A percentile compares a stretch with the other conserved stretches of the same genome.
phyloP scores from a whole-genome alignment of 2,797 vertebrate species.

The Siniperca obscura region DNA sequence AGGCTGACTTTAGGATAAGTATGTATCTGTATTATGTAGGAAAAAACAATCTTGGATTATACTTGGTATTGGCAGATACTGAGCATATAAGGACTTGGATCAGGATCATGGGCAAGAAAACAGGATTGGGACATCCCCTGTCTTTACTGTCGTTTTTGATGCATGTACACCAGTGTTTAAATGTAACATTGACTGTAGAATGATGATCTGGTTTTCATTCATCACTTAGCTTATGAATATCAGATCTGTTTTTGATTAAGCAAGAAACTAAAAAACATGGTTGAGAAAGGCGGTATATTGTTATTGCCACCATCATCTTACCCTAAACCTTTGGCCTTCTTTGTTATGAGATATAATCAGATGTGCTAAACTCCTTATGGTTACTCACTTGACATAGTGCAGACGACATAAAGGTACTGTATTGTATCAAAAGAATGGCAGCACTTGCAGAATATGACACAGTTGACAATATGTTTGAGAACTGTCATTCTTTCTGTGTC shows the following conservation, averaged over 20 bases:
- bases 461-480: neutral
- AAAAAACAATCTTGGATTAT: neutral
- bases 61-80: slow-evolving; percentile 1
- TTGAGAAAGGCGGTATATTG: neutral
- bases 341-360: slow-evolving; percentile 15
- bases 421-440: slow-evolving; percentile 5
- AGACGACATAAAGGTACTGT: neutral
- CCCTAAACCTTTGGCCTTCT: slow-evolving; percentile 18
- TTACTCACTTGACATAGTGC: slow-evolving; percentile 8
- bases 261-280: neutral
- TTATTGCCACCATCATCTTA: slow-evolving; percentile 25
- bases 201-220: neutral
- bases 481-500: neutral
- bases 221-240: neutral
- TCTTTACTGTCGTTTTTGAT: neutral
- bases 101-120: neutral
- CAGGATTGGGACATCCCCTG: neutral
- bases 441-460: neutral
- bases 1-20: neutral
- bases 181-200: neutral
- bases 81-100: neutral
- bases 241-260: neutral
- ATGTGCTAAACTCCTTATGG: neutral
- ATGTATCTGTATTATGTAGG: neutral
- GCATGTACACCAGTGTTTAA: neutral